Evolutionary conservation across 2,888 invertebrate genomes (phyloP), one percentile per base, ranked within the genome.

Genomic region (Thalpophila matura): DNA sequence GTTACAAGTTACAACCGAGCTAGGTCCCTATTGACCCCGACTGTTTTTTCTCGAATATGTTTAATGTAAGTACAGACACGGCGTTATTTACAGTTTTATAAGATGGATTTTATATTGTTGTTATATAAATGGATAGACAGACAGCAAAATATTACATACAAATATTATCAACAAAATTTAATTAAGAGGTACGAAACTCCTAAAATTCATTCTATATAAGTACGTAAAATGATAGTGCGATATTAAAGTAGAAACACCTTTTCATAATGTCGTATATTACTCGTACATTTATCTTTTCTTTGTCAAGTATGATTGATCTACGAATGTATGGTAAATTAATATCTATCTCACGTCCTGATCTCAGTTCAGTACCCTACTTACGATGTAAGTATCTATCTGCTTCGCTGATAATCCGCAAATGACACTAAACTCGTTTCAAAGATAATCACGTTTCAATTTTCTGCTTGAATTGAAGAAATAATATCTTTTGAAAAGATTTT

Each of bases 251-350:
- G 20, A 24, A 33, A 16, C 6, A 20, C 20, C 20, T 31, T 31
- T 33, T 33, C 33, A 47, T 12, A 35, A n/a, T n/a, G 3, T 16
- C 18, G 9, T 9, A 18, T 10, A 26, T 9, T 38, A 18, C n/a
- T n/a, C 35, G 14, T 4, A 37, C 12, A 5, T 47, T 50, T 38
- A 45, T 20, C 43, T 56, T 20, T 38, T 24, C 4, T 66, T 24
- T 54, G 66, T 60, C 45, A 72, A 37, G 14, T 27, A 37, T 66
- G 73, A 70, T 72, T 46, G 59, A 70, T 71, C 20, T 37, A 12
- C 20, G 27, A 12, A 42, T 53, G 7, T 38, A 12, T 31, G 37
- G 20, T 18, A 58, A 35, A 27, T 58, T 35, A 27, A 16, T 10
- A 33, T 37, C 16, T 51, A 71, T 70, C 72, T 58, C 12, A 18